phyloP scores from a whole-genome alignment of 2,113 vertebrate genomes.

The Proterorhinus semilunaris region DNA sequence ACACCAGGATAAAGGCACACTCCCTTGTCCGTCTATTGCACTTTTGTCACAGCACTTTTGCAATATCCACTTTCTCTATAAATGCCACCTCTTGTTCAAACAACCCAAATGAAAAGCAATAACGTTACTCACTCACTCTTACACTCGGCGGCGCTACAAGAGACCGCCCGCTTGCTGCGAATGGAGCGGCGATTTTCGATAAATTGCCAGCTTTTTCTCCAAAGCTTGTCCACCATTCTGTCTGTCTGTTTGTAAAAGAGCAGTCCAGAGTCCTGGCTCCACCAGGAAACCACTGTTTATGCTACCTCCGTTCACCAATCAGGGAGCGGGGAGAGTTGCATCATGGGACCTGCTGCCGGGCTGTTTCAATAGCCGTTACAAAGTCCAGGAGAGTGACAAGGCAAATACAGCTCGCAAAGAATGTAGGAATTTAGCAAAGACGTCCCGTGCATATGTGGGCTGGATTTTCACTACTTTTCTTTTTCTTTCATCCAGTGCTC shows the following conservation, averaged over 20 bases:
- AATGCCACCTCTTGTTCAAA: slow-evolving; percentile 4
- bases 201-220: slow-evolving; percentile 75
- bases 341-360: slow-evolving; percentile 45
- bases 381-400: slow-evolving; percentile 63
- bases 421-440: background rate
- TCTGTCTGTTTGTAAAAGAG: slow-evolving; percentile 24
- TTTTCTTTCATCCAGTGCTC: slow-evolving; percentile 10
- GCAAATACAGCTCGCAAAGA: slow-evolving; percentile 43
- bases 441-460: background rate
- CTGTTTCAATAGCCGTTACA: slow-evolving; percentile 49
- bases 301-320: slow-evolving; percentile 59
- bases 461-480: slow-evolving; percentile 12
- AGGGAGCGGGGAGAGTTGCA: slow-evolving; percentile 54
- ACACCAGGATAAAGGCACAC: background rate
- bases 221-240: slow-evolving; percentile 75
- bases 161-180: slow-evolving; percentile 39
- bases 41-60: slow-evolving; percentile 18
- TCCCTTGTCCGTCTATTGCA: background rate
- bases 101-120: slow-evolving; percentile 20
- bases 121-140: slow-evolving; percentile 75
- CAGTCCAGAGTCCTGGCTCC: slow-evolving; percentile 71
- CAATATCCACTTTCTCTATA: background rate
- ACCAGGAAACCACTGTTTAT: slow-evolving; percentile 64
- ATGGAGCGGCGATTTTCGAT: slow-evolving; percentile 67
- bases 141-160: slow-evolving; percentile 35